phyloP scores from a whole-genome alignment of 2,113 vertebrate species.

The Pachyramphus minor region DNA sequence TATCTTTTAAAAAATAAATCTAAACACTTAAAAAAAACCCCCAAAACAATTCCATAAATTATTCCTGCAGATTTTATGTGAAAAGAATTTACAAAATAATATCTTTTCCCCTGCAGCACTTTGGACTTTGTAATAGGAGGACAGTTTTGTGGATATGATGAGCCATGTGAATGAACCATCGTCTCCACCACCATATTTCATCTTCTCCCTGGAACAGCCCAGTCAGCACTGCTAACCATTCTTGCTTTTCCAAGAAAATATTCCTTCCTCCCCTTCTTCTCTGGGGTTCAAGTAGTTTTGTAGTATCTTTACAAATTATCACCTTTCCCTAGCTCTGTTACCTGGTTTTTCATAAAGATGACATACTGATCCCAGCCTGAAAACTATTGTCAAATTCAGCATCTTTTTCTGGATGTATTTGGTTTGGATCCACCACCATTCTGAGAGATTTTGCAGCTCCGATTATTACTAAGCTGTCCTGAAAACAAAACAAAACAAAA shows the following conservation, averaged over 20 bases:
- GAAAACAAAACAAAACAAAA: background rate
- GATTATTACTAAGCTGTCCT: background rate
- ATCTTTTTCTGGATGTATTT: background rate
- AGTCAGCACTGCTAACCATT: background rate
- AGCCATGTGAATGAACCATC: background rate
- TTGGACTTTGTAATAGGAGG: background rate
- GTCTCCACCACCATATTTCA: background rate
- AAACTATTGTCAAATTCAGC: background rate
- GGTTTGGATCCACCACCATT: background rate
- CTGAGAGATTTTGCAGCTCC: background rate
- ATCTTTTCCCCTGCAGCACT: background rate
- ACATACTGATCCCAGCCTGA: background rate
- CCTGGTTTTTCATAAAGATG: background rate
- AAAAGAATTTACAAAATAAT: background rate
- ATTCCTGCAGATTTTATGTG: background rate
- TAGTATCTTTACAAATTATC: background rate
- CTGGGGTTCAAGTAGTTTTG: background rate
- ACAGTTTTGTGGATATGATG: background rate
- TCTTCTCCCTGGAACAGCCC: background rate
- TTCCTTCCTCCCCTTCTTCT: background rate
- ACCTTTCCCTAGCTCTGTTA: background rate
- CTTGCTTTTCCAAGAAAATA: background rate
- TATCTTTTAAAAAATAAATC: background rate
- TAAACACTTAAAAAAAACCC: background rate
- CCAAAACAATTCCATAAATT: background rate